Conservation (phyloP, 2,797 vertebrate genomes). For the Synaphobranchus kaupii region DNA sequence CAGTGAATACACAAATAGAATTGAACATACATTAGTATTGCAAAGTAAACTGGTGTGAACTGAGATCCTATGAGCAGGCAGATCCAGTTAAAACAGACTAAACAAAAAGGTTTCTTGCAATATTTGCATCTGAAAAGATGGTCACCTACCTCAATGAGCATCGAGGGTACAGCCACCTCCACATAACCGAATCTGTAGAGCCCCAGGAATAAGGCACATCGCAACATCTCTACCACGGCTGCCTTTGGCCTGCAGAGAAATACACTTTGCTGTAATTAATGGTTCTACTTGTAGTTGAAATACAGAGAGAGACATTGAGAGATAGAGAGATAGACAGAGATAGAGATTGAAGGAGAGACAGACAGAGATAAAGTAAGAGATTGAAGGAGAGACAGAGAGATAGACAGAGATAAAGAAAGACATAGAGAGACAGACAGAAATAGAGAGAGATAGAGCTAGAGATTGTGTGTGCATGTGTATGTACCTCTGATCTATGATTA, state of each 20-base stretch:
- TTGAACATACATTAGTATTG: neutral
- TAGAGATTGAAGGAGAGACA: too few relatives aligned
- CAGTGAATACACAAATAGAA: neutral
- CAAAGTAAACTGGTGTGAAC: neutral
- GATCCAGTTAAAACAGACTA: neutral
- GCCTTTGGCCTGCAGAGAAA: slow-evolving; percentile 67
- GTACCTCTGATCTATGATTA: slow-evolving; percentile 86
- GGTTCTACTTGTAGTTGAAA: slow-evolving; percentile 4
- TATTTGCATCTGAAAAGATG: neutral
- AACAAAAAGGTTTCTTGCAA: slow-evolving; percentile 1
- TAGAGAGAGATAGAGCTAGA: neutral
- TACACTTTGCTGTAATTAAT: neutral
- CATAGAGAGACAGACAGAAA: neutral
- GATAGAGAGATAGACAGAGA: neutral
- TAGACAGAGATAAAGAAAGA: too few relatives aligned
- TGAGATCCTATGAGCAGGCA: neutral
- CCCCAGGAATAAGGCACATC: slow-evolving; percentile 73
- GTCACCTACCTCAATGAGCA: slow-evolving; percentile 75
- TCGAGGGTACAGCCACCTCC: slow-evolving; percentile 60
- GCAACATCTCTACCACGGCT: slow-evolving; percentile 73
- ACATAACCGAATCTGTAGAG: slow-evolving; percentile 64
- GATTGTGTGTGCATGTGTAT: neutral
- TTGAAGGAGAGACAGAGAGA: neutral
- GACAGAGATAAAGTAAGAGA: too few relatives aligned
- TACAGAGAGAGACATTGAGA: neutral